These are phyloP conservation scores for Habrosyne pyritoides DNA, from an alignment of 2,888 invertebrate genomes.

Conservation along the genomic window DNA sequence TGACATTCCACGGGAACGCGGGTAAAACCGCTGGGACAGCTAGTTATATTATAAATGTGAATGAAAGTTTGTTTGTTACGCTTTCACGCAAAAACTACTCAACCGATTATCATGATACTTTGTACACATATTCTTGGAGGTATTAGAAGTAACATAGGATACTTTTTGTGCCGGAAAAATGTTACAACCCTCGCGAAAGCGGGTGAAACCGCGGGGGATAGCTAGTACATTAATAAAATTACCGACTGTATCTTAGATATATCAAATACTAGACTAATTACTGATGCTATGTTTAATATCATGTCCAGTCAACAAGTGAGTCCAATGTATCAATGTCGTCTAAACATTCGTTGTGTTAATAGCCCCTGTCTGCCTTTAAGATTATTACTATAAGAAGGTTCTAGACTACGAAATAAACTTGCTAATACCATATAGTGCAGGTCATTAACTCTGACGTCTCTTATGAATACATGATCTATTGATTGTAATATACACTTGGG, in stretches of 20 bases:
- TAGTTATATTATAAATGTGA: too few species aligned
- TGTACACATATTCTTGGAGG: too few species aligned
- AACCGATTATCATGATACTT: too few species aligned
- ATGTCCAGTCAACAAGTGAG: not conserved
- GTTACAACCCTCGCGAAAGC: too few species aligned
- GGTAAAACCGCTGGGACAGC: too few species aligned
- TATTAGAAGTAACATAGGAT: too few species aligned
- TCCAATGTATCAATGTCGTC: not conserved
- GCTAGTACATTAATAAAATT: too few species aligned
- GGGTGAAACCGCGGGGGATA: too few species aligned
- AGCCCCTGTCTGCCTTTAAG: not conserved
- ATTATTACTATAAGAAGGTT: not conserved
- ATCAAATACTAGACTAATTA: not conserved
- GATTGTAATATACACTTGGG: not conserved
- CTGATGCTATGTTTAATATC: not conserved
- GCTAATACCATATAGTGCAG: not conserved
- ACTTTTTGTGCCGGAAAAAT: too few species aligned
- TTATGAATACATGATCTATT: conserved; percentile 1
- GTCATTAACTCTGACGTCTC: not conserved
- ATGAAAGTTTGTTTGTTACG: too few species aligned
- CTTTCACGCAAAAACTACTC: too few species aligned
- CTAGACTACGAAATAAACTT: not conserved
- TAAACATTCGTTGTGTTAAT: not conserved
- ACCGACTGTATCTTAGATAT: not conserved
- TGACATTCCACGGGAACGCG: too few species aligned